Percentiles rank a stretch among this genome's conserved stretches.
phyloP scores from a whole-genome alignment of 2,797 vertebrate genomes.

The Hephaestus fuliginosus region DNA sequence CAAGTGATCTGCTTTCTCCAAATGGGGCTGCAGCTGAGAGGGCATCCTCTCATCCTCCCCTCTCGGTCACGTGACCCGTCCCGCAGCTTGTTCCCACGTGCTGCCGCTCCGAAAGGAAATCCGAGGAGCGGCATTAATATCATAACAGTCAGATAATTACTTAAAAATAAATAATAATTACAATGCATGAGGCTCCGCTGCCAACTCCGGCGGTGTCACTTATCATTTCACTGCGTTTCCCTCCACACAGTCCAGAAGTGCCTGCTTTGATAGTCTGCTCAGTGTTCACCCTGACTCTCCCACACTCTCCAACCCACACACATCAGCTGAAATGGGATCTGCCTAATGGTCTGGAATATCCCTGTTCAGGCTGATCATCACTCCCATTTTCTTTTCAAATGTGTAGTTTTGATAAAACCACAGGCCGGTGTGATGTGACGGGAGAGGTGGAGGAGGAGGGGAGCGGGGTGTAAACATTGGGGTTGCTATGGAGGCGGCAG shows the following conservation, averaged over 20 bases:
- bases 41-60: constrained; percentile 28
- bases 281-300: constrained; percentile 48
- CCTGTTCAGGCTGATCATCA: constrained; percentile 68
- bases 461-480: constrained; percentile 66
- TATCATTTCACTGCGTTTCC: constrained; percentile 44
- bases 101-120: constrained; percentile 25
- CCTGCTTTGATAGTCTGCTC: constrained; percentile 51
- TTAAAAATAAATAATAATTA: constrained; percentile 24
- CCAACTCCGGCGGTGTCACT: constrained; percentile 25
- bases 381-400: constrained; percentile 77
- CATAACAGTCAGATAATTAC: constrained; percentile 1
- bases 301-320: constrained; percentile 61
- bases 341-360: constrained; percentile 78
- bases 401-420: constrained; percentile 79
- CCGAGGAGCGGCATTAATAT: constrained; percentile 9
- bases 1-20: constrained; percentile 29
- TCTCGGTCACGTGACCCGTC: constrained; percentile 25
- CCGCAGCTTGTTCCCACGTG: constrained; percentile 40
- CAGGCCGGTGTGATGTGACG: constrained; percentile 67
- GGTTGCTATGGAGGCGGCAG: constrained; percentile 71
- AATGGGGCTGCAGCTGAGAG: constrained; percentile 33
- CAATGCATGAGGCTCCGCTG: constrained; percentile 1
- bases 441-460: constrained; percentile 33
- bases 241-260: constrained; percentile 40
- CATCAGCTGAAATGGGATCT: constrained; percentile 72